Percentiles rank a stretch among this genome's conserved stretches.
Conservation (phyloP, 2,888 invertebrate genomes). For the Catotricha subobsoleta region DNA sequence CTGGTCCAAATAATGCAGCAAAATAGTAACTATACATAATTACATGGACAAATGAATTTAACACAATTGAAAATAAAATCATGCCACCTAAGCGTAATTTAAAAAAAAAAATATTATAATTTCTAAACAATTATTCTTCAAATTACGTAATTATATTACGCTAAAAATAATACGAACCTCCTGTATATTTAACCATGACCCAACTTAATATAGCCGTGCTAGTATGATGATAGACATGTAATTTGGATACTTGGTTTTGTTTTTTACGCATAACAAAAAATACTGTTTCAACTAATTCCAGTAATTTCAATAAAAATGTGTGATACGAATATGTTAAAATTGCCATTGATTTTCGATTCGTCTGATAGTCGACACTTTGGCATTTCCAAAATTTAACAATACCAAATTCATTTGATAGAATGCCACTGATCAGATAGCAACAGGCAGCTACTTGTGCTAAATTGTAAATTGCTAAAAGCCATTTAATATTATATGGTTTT, state of each 20-base stretch:
- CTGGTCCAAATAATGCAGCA: conserved; percentile 5
- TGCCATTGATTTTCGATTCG: background rate
- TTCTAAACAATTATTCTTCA: too few species aligned
- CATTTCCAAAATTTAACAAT: conserved; percentile 6
- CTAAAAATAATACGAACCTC: conserved; percentile 1
- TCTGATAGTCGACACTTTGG: conserved; percentile 3
- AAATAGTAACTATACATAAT: conserved; percentile 8
- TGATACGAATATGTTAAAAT: background rate
- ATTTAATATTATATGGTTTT: conserved; percentile 4
- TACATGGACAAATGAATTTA: conserved; percentile 3
- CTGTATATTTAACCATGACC: conserved; percentile 5
- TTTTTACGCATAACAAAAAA: conserved; percentile 7
- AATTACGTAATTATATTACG: background rate
- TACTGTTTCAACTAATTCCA: conserved; percentile 6
- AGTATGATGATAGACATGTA: conserved; percentile 7
- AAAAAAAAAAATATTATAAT: background rate
- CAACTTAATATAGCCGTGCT: conserved; percentile 4
- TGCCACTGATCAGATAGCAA: conserved; percentile 2
- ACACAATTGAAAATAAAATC: background rate
- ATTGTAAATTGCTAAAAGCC: conserved; percentile 5
- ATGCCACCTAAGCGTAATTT: background rate
- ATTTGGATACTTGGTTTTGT: conserved; percentile 6
- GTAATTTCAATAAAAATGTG: conserved; percentile 4
- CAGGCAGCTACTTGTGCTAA: conserved; percentile 4
- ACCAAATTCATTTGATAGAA: background rate